Evolutionary conservation across 1,140 invertebrate species (phyloP).

Genomic region (Drepana arcuata): DNA sequence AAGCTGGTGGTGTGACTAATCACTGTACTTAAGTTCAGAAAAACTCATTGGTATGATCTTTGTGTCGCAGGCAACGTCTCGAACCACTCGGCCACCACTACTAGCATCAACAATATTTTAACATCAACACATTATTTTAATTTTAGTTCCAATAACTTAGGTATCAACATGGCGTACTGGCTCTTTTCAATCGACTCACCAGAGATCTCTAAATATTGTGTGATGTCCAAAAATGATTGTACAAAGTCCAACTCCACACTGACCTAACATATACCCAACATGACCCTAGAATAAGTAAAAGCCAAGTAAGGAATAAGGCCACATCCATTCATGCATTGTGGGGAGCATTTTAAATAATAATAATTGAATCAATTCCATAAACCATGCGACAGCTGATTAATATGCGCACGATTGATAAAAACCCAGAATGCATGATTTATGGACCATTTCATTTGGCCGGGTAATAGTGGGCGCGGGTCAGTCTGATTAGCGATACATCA

Average conservation of each 20-base stretch:
- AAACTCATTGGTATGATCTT: too few relatives aligned
- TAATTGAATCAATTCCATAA: slow-evolving; percentile 51
- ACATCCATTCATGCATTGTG: slow-evolving; percentile 52
- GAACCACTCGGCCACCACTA: too few relatives aligned
- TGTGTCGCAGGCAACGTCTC: too few relatives aligned
- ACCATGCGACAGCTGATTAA: slow-evolving; percentile 33
- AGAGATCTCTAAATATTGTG: neutral
- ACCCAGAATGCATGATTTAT: too few relatives aligned
- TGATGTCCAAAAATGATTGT: neutral
- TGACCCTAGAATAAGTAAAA: slow-evolving; percentile 44
- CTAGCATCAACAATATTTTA: neutral
- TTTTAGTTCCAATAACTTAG: neutral
- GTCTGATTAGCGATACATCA: too few relatives aligned
- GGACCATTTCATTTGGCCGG: slow-evolving; percentile 19
- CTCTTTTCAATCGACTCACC: neutral
- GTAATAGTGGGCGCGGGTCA: slow-evolving; percentile 3
- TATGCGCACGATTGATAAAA: slow-evolving; percentile 18
- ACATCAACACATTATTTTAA: neutral
- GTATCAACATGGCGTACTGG: neutral
- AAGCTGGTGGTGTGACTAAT: too few relatives aligned
- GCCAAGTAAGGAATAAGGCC: slow-evolving; percentile 43
- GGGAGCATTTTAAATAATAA: slow-evolving; percentile 47
- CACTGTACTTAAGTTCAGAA: too few relatives aligned
- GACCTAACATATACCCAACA: slow-evolving; percentile 6
- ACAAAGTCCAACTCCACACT: slow-evolving; percentile 21